Evolutionary conservation across 2,797 vertebrate species (phyloP).

Genomic region (Spondyliosoma cantharus): DNA sequence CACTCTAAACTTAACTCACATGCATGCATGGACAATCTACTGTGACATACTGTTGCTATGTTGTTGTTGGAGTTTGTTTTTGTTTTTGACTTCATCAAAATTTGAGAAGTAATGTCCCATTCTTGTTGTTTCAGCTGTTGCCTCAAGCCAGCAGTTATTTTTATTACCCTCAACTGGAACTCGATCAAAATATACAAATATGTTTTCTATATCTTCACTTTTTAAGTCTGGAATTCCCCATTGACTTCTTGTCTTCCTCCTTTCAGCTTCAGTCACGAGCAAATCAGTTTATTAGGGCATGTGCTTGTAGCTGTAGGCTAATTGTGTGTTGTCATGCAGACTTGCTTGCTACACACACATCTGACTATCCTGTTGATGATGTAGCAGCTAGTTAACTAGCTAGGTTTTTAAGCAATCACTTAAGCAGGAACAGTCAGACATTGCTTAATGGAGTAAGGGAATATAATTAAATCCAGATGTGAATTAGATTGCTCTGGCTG

Average conservation of each 20-base stretch:
- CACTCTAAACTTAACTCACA: not conserved
- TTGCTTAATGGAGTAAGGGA: not conserved
- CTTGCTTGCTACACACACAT: constrained; percentile 54
- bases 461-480: not conserved
- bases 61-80: constrained; percentile 13
- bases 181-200: constrained; percentile 14
- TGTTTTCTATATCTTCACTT: not conserved
- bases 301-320: constrained; percentile 62
- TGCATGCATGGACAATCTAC: not conserved
- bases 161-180: constrained; percentile 23
- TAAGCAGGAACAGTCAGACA: not conserved
- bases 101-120: constrained; percentile 11
- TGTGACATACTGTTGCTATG: not conserved
- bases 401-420: not conserved
- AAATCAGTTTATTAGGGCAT: constrained; percentile 76
- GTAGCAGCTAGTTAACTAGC: constrained; percentile 10
- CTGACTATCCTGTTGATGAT: constrained; percentile 42
- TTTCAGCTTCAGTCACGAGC: constrained; percentile 46
- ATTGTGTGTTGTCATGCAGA: constrained; percentile 64
- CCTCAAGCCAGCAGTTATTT: constrained; percentile 31
- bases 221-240: constrained; percentile 35
- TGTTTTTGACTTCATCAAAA: constrained; percentile 29
- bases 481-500: not conserved
- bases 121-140: constrained; percentile 35
- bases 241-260: constrained; percentile 20